These are phyloP conservation scores for Siphonodentalium dalli DNA, from an alignment of 2,888 invertebrate species.

Conservation along the genomic window DNA sequence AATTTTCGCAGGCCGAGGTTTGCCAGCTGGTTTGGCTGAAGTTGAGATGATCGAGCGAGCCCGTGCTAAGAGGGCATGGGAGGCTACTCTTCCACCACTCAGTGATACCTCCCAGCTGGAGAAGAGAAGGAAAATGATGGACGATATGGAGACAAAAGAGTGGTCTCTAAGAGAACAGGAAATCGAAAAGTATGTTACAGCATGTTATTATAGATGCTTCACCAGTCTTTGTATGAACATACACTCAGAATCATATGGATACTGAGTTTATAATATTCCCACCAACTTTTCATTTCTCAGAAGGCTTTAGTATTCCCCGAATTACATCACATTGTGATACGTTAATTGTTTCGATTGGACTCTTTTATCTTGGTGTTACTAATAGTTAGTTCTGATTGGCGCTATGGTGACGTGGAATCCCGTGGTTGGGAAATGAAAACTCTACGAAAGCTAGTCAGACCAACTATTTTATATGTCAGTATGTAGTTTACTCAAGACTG, in stretches of 20 bases:
- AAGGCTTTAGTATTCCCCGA: no score
- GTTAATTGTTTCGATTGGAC: neutral
- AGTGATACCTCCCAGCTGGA: constrained; percentile 69
- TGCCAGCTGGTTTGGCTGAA: constrained; percentile 72
- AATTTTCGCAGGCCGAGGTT: constrained; percentile 70
- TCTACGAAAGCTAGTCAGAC: no score
- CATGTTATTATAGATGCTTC: neutral
- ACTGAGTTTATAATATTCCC: no score
- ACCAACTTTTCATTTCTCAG: no score
- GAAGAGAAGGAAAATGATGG: constrained; percentile 74
- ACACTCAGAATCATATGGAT: no score
- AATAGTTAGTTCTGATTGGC: no score
- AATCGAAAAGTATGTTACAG: constrained; percentile 64
- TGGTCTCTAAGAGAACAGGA: constrained; percentile 84
- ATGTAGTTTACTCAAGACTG: no score
- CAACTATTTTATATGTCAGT: no score
- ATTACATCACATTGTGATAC: neutral
- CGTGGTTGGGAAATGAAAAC: no score
- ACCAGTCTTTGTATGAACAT: neutral
- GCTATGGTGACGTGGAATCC: no score
- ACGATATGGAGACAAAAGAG: constrained; percentile 82
- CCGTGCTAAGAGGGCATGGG: constrained; percentile 74
- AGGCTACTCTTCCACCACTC: constrained; percentile 70
- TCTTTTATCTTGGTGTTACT: neutral
- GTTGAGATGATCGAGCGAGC: constrained; percentile 75